Base-by-base conservation (phyloP, 2,113 vertebrate genomes). In the Caranx melampygus region DNA sequence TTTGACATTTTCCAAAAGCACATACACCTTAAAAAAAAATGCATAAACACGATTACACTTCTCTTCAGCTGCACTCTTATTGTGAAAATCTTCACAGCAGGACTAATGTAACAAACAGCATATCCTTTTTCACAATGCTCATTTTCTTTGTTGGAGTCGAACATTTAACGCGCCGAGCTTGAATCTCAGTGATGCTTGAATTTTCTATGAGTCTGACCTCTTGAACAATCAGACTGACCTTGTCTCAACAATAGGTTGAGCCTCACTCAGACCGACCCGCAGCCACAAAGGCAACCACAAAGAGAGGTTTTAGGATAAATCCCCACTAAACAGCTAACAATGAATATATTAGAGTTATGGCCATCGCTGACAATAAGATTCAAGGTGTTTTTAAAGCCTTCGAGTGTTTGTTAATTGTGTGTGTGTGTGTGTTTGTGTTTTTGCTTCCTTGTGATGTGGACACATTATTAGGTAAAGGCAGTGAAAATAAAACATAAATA, bases 211-310 rank as follows among this genome's bases (percentile, higher is more conserved):
- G 84, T 87, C 75, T 89, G 89, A 93, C 91, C 89, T 83, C 87
- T 55, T n/a, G 37, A 88, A 90, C 89, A 92, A 90, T 91, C 89
- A 87, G 75, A 78, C 45, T 86, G 91, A 92, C 89, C 91, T 86
- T 10, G 87, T 63, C 78, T 76, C 63, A 85, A 92, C 88, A 92
- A 92, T 67, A 63, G 87, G 55, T 65, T 57, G 87, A 90, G 82
- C 82, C 73, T 82, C 86, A 31, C 77, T 72, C 80, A 66, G 69
- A 47, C 79, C 72, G 34, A 57, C 71, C 52, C 65, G 79, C 84
- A 11, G 67, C 52, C 86, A 83, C 81, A 90, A 86, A 87, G 80
- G 55, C 80, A 1, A 63, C 35, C 31, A 65, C 76, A 84, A 78
- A 16, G 86, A 88, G 77, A 61, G 84, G 79, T 83, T 87, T 92